Evolutionary conservation across 1,140 invertebrate species (phyloP).

Genomic region (Brachionus calyciflorus): DNA sequence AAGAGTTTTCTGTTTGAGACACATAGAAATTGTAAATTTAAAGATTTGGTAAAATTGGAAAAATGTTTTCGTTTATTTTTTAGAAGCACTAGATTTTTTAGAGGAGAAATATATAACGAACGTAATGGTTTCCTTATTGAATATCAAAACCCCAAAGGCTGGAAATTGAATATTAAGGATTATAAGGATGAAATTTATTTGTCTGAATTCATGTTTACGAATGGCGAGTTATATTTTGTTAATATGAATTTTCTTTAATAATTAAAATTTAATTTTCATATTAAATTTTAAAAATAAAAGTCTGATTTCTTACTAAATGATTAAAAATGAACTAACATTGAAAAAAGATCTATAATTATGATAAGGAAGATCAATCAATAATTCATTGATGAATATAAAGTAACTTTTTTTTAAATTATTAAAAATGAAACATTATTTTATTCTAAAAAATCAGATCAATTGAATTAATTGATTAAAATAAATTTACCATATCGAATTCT

Average conservation of each 20-base stretch:
- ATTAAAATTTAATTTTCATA: no score
- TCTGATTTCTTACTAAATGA: no score
- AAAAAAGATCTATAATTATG: no score
- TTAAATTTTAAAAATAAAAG: no score
- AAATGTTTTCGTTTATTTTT: constrained; percentile 14
- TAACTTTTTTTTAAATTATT: no score
- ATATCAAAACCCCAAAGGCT: not conserved
- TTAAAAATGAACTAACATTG: no score
- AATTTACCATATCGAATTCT: no score
- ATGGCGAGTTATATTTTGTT: not conserved
- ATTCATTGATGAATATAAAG: no score
- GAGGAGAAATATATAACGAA: not conserved
- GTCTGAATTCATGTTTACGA: not conserved
- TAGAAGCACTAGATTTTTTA: constrained; percentile 9
- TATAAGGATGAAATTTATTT: not conserved
- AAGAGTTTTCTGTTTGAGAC: not conserved
- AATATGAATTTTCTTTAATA: constrained; percentile 2
- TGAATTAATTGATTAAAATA: no score
- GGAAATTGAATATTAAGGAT: not conserved
- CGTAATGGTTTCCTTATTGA: not conserved
- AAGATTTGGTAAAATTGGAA: not conserved
- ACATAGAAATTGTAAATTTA: not conserved
- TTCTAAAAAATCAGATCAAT: no score
- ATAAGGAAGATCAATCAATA: no score
- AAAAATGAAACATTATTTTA: no score